Conservation (phyloP, 2,888 invertebrate species). For the Ceriagrion tenellum region DNA sequence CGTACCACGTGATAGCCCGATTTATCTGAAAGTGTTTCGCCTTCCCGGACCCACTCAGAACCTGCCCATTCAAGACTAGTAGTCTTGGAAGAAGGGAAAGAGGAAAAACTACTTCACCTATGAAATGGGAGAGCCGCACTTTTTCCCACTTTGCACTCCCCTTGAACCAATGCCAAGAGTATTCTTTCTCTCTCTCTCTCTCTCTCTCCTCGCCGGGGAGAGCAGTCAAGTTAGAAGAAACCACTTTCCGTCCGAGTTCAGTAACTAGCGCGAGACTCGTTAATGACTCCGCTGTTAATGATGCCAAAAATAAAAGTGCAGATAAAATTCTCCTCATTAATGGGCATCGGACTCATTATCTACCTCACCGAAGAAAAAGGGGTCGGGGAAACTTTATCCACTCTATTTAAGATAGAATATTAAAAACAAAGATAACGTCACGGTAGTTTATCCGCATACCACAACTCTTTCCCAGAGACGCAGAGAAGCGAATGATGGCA, state of each 20-base stretch:
- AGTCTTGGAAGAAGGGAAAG: not conserved
- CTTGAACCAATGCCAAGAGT: not conserved
- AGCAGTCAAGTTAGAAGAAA: not conserved
- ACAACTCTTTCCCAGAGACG: not conserved
- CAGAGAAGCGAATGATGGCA: not conserved
- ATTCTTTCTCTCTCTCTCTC: not conserved
- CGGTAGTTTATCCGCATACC: not conserved
- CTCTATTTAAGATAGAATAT: not conserved
- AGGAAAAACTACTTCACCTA: not conserved
- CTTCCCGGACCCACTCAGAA: not conserved
- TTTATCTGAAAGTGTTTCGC: not conserved
- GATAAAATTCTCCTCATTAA: constrained; percentile 8
- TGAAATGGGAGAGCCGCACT: not conserved
- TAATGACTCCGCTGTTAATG: not conserved
- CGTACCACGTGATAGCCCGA: not conserved
- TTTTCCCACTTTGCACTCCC: not conserved
- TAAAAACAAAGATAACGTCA: not conserved
- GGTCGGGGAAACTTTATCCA: not conserved
- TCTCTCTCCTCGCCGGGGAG: not conserved
- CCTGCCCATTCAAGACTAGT: not conserved
- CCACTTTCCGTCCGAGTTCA: not conserved
- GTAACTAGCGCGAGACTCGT: constrained; percentile 22
- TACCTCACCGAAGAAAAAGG: not conserved
- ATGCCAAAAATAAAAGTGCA: not conserved
- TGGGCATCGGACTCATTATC: not conserved